Base-by-base conservation (phyloP, 35 echinoderm and acorn worm species). In the Nesometra sesokonis region DNA sequence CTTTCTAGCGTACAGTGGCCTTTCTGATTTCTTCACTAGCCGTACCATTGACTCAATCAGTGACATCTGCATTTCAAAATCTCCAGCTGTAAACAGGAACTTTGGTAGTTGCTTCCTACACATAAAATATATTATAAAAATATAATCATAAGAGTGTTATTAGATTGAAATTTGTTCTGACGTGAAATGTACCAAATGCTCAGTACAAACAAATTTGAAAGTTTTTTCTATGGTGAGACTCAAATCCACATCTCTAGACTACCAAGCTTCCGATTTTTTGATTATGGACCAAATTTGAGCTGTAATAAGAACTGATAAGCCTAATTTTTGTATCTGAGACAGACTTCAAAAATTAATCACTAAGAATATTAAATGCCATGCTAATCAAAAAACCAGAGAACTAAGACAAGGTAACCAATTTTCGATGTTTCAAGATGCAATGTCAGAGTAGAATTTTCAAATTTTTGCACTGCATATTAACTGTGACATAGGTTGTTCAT, bases 31-130 rank as follows among this genome's bases (percentile, higher is more conserved):
- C 35, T 86, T 95, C 9, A 95, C 90, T 38, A 95, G 30, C 0
- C 93, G 88, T 5, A 85, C 88, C 31, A 95, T 47, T 5, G 87
- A 47, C 78, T 95, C 93, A 37, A 90, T 92, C 17, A 84, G 52
- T 17, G 93, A 90, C 32, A 95, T 85, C 35, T 95, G 93, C 93
- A 95, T 95, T 77, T 95, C 93, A 92, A 95, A 92, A 47, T 95
- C 93, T 31, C 93, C 93, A n/a, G 87, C 84, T 33, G 80, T 78
- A 17, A 39, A 52, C 27, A 95, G 77, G 30, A 79, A 46, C 36
- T 87, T 35, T 0, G 87, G 87, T 43, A 95, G 81, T 7, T 76
- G 35, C 15, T 87, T 31, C 93, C 93, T 94, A 29, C 0, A 37
- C 29, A 77, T n/a, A 34, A 57, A 76, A 86, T 34, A 77, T 15